Conservation (phyloP, 2,113 vertebrate genomes). For the Athene noctua region DNA sequence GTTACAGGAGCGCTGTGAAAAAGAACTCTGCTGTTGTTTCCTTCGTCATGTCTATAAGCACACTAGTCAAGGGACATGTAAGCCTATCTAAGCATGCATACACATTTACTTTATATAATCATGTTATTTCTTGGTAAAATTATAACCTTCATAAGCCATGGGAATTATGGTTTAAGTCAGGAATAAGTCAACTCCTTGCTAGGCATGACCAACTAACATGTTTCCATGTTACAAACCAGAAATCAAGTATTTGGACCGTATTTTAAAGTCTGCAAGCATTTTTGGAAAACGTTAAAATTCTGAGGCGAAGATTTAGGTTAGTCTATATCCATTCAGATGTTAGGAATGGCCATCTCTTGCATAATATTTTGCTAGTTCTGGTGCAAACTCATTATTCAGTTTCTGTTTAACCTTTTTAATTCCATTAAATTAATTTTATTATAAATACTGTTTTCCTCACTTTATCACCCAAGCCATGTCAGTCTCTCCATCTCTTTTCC, state of each 20-base stretch:
- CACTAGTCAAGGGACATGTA: neutral
- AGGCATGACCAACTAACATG: neutral
- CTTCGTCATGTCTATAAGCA: neutral
- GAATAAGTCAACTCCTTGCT: neutral
- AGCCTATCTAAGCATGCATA: neutral
- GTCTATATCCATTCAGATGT: neutral
- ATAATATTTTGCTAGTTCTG: neutral
- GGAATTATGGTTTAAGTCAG: neutral
- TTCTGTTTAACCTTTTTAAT: neutral
- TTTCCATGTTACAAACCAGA: neutral
- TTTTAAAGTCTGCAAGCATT: neutral
- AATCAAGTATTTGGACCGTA: neutral
- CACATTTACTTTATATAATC: neutral
- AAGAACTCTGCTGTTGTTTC: neutral
- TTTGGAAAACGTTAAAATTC: neutral
- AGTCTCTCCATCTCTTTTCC: neutral
- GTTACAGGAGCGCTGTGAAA: neutral
- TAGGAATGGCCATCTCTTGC: neutral
- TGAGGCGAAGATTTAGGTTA: neutral
- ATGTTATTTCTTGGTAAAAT: neutral
- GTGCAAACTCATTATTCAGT: neutral
- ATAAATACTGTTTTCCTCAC: neutral
- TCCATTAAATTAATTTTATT: neutral
- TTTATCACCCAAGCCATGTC: neutral
- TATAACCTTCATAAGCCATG: neutral